Conservation (phyloP, 2,797 vertebrate genomes). For the Harpagifer antarcticus region DNA sequence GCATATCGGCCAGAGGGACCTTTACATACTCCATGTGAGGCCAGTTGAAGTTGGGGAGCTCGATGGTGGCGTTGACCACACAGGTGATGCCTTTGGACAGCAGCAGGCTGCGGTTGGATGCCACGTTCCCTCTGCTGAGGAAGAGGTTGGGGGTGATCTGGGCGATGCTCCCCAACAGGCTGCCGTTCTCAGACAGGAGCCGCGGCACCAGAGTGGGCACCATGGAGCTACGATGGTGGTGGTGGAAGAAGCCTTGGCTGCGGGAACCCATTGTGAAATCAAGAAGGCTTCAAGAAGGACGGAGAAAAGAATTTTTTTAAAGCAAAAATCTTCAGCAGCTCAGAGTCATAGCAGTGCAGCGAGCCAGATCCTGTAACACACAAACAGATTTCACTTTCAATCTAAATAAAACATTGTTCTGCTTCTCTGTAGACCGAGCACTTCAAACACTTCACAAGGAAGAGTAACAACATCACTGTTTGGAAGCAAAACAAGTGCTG, state of each 20-base stretch:
- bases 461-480: constrained; percentile 34
- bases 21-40: constrained; percentile 97
- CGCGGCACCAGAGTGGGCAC: constrained; percentile 88
- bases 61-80: constrained; percentile 96
- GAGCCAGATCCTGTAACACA: constrained; percentile 76
- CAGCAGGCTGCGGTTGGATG: constrained; percentile 95
- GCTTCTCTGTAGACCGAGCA: constrained; percentile 14
- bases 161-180: constrained; percentile 92
- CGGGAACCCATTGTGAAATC: constrained; percentile 91
- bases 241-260: constrained; percentile 91
- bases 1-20: constrained; percentile 96
- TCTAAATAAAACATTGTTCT: constrained; percentile 43
- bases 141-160: constrained; percentile 97
- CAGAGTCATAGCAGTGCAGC: constrained; percentile 61
- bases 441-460: constrained; percentile 42
- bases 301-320: background rate
- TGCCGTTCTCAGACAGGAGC: constrained; percentile 88
- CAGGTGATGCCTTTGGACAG: constrained; percentile 96
- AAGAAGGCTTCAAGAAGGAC: constrained; percentile 22
- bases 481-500: constrained; percentile 15
- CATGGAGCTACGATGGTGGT: constrained; percentile 83
- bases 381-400: constrained; percentile 51
- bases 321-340: constrained; percentile 68
- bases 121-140: constrained; percentile 95
- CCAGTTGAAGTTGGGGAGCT: constrained; percentile 98